phyloP scores from a whole-genome alignment of 2,888 invertebrate genomes.

The Punctoribates punctum region DNA sequence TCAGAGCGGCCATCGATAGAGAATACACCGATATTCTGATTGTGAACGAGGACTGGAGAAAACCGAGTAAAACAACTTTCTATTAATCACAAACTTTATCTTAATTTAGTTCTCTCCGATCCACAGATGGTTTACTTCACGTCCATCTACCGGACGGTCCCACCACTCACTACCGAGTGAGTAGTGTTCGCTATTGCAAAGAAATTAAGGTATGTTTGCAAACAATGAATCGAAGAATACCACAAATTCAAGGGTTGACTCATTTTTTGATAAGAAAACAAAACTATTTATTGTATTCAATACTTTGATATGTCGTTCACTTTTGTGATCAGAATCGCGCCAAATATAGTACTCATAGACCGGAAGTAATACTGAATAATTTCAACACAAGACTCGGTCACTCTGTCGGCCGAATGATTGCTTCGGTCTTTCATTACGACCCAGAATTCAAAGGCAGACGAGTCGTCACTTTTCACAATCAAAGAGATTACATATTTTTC shows the following conservation, averaged over 20 bases:
- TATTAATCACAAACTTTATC: constrained; percentile 11
- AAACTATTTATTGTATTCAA: too few relatives aligned
- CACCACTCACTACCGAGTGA: constrained; percentile 90
- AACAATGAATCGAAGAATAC: too few relatives aligned
- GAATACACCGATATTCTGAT: constrained; percentile 82
- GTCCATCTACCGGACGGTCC: constrained; percentile 95
- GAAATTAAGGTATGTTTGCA: constrained; percentile 64
- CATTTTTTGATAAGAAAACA: too few relatives aligned
- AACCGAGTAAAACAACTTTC: constrained; percentile 62
- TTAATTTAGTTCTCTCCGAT: constrained; percentile 54
- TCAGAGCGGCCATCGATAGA: constrained; percentile 72
- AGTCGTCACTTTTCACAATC: constrained; percentile 96
- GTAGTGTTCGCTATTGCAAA: constrained; percentile 83
- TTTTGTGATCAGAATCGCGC: constrained; percentile 42
- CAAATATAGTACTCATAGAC: constrained; percentile 67
- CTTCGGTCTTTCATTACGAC: constrained; percentile 88
- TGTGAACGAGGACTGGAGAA: constrained; percentile 88
- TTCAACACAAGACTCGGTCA: constrained; percentile 91
- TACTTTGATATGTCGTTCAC: too few relatives aligned
- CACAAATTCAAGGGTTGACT: too few relatives aligned
- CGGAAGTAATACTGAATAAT: constrained; percentile 93
- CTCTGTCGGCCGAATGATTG: constrained; percentile 84
- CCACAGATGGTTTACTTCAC: constrained; percentile 71
- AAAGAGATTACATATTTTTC: constrained; percentile 97
- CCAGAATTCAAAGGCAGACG: constrained; percentile 91